Evolutionary conservation across 2,797 vertebrate species (phyloP).

Genomic region (Harpagifer antarcticus): DNA sequence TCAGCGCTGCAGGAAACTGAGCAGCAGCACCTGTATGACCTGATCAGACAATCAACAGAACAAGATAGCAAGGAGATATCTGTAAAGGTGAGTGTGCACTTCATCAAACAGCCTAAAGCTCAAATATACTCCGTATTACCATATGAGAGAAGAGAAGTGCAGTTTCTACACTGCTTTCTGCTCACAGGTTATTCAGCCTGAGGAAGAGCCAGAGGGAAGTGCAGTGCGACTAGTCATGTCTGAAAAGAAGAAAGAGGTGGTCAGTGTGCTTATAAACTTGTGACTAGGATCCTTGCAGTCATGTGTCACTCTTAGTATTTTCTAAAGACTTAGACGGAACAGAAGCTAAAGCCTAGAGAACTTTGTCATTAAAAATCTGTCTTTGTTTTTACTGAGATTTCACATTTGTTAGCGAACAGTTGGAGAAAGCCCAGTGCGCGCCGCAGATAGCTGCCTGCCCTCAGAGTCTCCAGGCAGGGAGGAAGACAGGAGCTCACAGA

Average conservation of each 20-base stretch:
- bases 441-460: constrained; percentile 30
- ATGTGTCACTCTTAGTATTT: constrained; percentile 1
- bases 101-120: neutral
- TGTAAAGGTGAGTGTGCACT: constrained; percentile 67
- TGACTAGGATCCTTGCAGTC: constrained; percentile 1
- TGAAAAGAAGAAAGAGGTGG: constrained; percentile 55
- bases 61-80: constrained; percentile 53
- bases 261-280: constrained; percentile 2
- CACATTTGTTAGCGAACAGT: constrained; percentile 18
- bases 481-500: constrained; percentile 16
- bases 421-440: constrained; percentile 3
- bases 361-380: neutral
- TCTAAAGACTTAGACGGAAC: neutral
- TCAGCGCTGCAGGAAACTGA: constrained; percentile 89
- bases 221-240: constrained; percentile 33
- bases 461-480: constrained; percentile 42
- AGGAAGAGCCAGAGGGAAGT: constrained; percentile 45
- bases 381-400: constrained; percentile 7
- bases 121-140: constrained; percentile 2
- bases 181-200: constrained; percentile 49
- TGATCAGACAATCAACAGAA: constrained; percentile 80
- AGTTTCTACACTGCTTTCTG: constrained; percentile 34
- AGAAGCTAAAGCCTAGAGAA: neutral
- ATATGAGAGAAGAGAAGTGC: neutral
- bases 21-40: constrained; percentile 89